Evolutionary conservation across 2,888 invertebrate genomes (phyloP), one percentile per base, ranked within the genome.

Genomic region (Xiphydria camelus): DNA sequence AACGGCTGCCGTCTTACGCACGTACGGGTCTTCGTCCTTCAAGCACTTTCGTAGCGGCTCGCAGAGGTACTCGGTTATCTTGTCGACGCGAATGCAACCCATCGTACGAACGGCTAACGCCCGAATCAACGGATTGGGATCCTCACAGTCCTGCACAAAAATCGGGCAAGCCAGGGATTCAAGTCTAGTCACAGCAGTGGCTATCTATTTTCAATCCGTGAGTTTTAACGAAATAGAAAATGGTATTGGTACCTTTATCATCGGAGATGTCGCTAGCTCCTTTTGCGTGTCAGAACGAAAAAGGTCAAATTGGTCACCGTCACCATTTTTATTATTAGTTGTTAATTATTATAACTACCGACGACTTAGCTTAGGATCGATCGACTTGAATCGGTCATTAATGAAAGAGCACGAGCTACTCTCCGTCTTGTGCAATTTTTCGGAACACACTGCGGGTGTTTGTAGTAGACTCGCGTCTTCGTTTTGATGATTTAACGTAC

Each of bases 71-170:
- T 99, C 99, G 0, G 99, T 99, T 67, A 99, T 99, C 81, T 99
- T 99, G 79, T 99, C 99, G 42, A 99, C 99, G 9, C 99, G 85
- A 71, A 99, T 99, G 76, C 99, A 99, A 41, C 99, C 99, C 99
- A 99, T 99, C 12, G 99, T 99, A 47, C 99, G 83, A 20, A 99
- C 99, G 22, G 99, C 99, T 69, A 99, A 79, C 2, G 99, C 99
- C 58, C 99, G 85, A 72, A 99, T 99, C 73, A 99, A 80, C 20
- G 99, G 99, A 81, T 99, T 99, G 7, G 97, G 94, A 78, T 99
- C 99, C 81, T 99, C 98, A 79, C 99, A 99, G 79, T 99, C 99
- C 94, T 95, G 78, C 73, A 68, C 74, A 75, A 75, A 75, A 72
- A 75, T 72, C 68, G 70, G 68, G 69, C 73, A 75, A 73, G 75